phyloP scores from a whole-genome alignment of 2,113 vertebrate species.

The Neotoma lepida region DNA sequence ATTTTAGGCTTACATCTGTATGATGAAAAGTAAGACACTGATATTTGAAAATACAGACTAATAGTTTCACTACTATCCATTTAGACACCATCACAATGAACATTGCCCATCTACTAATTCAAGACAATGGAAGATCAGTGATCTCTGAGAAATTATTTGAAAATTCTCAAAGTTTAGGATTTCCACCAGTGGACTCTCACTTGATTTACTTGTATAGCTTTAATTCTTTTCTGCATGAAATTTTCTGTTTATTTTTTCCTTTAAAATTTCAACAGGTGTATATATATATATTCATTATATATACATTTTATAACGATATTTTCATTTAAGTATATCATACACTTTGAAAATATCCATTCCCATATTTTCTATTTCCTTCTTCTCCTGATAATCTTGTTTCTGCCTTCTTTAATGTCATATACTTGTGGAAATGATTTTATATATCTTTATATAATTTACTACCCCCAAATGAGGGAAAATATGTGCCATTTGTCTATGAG shows the following conservation, averaged over 20 bases:
- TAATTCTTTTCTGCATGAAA: not conserved
- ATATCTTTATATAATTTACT: not conserved
- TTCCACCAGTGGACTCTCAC: not conserved
- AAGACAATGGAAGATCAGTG: fast-evolving
- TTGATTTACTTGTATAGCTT: not conserved
- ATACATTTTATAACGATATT: not conserved
- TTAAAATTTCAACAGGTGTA: not conserved
- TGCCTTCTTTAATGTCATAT: not conserved
- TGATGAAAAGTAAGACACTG: not conserved
- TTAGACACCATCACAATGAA: fast-evolving
- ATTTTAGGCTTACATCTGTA: not conserved
- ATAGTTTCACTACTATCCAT: not conserved
- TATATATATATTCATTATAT: not conserved
- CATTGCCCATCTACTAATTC: no score
- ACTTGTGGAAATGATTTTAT: not conserved
- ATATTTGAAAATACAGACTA: not conserved
- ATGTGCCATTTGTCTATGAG: not conserved
- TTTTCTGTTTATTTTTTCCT: not conserved
- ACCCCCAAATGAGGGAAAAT: not conserved
- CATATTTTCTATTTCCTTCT: not conserved
- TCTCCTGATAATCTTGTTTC: not conserved
- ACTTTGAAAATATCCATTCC: not conserved
- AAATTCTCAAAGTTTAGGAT: not conserved
- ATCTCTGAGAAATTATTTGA: not conserved
- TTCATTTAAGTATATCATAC: not conserved